phyloP scores from a whole-genome alignment of 1,140 invertebrate genomes.

The Copidosoma floridanum region DNA sequence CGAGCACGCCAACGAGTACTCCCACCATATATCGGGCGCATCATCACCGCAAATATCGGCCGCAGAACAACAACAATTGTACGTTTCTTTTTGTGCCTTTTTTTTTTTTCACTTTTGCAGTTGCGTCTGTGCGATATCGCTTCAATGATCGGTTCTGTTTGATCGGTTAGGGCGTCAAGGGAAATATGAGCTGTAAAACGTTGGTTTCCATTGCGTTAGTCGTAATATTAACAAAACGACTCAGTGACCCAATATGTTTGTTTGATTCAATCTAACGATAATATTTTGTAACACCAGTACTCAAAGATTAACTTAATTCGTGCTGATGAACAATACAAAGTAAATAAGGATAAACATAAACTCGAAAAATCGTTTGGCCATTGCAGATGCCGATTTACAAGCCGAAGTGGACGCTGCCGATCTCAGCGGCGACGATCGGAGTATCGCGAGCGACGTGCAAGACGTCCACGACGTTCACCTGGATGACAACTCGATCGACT shows the following conservation, averaged over 20 bases:
- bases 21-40: slow-evolving; percentile 40
- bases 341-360: slow-evolving; percentile 6
- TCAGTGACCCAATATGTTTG: too few relatives aligned
- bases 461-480: slow-evolving; percentile 51
- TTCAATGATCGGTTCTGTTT: too few relatives aligned
- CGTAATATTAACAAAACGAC: too few relatives aligned
- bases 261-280: not conserved
- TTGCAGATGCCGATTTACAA: slow-evolving; percentile 59
- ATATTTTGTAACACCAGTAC: not conserved
- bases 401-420: slow-evolving; percentile 54
- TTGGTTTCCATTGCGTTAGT: too few relatives aligned
- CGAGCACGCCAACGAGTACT: slow-evolving; percentile 52
- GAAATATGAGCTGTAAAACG: too few relatives aligned
- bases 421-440: slow-evolving; percentile 58
- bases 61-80: slow-evolving; percentile 56
- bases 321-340: too few relatives aligned
- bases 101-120: too few relatives aligned
- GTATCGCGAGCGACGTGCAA: slow-evolving; percentile 56
- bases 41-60: slow-evolving; percentile 44
- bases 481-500: slow-evolving; percentile 60
- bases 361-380: slow-evolving; percentile 3
- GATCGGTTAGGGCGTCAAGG: too few relatives aligned
- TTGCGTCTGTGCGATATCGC: too few relatives aligned
- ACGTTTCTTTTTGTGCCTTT: too few relatives aligned
- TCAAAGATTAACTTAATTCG: too few relatives aligned